Conservation (phyloP, 2,797 vertebrate species). For the Thripadectes ignobilis region DNA sequence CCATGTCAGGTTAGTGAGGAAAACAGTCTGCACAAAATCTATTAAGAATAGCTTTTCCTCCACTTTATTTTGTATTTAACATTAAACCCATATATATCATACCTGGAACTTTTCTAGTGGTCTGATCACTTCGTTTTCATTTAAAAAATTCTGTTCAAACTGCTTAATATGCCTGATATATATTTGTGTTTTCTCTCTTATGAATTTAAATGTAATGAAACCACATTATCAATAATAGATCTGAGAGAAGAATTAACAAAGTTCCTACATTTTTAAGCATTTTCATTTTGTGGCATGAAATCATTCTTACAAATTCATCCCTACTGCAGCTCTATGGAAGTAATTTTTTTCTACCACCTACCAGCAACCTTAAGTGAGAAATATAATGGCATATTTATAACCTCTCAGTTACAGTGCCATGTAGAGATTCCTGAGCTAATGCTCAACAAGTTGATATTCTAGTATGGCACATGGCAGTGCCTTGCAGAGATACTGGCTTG, state of each 20-base stretch:
- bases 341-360: slow-evolving; percentile 37
- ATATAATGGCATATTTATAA: slow-evolving; percentile 43
- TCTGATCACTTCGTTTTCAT: not conserved
- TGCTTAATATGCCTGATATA: not conserved
- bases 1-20: not conserved
- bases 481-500: slow-evolving; percentile 9
- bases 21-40: not conserved
- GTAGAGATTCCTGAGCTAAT: not conserved
- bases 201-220: not conserved
- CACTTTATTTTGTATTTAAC: not conserved
- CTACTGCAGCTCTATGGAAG: not conserved
- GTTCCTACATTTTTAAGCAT: not conserved
- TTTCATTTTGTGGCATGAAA: not conserved
- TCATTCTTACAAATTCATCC: not conserved
- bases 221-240: not conserved
- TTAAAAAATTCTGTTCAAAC: not conserved
- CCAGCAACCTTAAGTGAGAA: slow-evolving; percentile 22
- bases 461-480: not conserved
- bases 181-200: slow-evolving; percentile 2
- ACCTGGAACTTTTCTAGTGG: not conserved
- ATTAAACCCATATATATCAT: not conserved
- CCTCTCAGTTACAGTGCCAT: not conserved
- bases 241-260: not conserved
- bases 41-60: not conserved
- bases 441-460: slow-evolving; percentile 10